Evolutionary conservation across 2,888 invertebrate species (phyloP).

Genomic region (Ophioninae sp.): DNA sequence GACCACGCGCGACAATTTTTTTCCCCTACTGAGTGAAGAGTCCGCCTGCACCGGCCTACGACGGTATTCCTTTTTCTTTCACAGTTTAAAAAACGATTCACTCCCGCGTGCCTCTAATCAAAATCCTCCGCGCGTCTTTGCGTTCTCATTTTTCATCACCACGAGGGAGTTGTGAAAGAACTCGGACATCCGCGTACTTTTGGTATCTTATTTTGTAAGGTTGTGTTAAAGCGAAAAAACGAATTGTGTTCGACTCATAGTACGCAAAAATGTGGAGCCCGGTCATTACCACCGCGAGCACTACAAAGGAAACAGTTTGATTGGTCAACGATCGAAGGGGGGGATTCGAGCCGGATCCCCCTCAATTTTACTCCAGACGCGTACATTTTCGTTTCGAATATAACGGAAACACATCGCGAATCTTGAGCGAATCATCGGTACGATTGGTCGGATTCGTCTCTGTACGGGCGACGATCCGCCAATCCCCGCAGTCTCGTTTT

Average conservation of each 20-base stretch:
- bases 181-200: not conserved
- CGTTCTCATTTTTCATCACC: not conserved
- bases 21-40: not conserved
- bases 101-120: conserved; percentile 5
- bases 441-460: conserved; percentile 20
- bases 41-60: not conserved
- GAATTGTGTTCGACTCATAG: conserved; percentile 20
- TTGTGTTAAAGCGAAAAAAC: not conserved
- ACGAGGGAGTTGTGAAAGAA: not conserved
- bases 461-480: conserved; percentile 15
- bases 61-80: conserved; percentile 5
- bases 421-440: not conserved
- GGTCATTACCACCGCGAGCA: conserved; percentile 57
- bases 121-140: not conserved
- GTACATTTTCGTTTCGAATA: conserved; percentile 36
- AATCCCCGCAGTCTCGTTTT: conserved; percentile 13
- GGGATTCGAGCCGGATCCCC: conserved; percentile 31
- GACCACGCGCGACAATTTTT: not conserved
- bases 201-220: not conserved
- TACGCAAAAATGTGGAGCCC: conserved; percentile 45
- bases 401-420: conserved; percentile 31
- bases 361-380: conserved; percentile 30
- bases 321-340: conserved; percentile 37
- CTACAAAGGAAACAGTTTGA: conserved; percentile 59
- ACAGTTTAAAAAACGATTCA: conserved; percentile 1